Conservation (phyloP, 2,797 vertebrate species). For the Vipera latastei region DNA sequence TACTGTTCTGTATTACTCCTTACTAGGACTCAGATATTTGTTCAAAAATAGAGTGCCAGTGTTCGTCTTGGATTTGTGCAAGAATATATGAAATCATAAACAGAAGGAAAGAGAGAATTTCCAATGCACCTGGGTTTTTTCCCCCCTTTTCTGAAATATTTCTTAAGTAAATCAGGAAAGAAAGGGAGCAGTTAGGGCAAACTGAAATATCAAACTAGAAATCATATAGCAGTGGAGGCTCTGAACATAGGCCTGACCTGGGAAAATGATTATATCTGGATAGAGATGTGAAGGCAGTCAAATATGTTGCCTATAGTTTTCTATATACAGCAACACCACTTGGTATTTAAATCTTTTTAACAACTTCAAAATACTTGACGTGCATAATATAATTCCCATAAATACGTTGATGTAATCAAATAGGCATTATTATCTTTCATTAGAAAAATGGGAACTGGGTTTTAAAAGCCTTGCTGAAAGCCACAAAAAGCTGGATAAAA, state of each 20-base stretch:
- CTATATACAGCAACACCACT: conserved; percentile 13
- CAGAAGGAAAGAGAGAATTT: not conserved
- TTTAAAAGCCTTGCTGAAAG: not conserved
- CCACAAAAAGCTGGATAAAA: not conserved
- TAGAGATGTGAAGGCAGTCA: not conserved
- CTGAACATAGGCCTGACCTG: not conserved
- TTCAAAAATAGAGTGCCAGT: too few relatives aligned
- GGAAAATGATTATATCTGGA: not conserved
- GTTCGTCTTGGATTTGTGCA: not conserved
- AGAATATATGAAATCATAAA: not conserved
- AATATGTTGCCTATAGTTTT: conserved; percentile 1
- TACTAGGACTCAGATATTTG: not conserved
- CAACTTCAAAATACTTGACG: conserved; percentile 30
- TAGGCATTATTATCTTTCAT: not conserved
- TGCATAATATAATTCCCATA: not conserved
- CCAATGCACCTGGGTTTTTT: not conserved
- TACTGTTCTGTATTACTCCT: too few relatives aligned
- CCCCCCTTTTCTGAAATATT: not conserved
- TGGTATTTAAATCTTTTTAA: conserved; percentile 28
- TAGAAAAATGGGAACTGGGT: conserved; percentile 15
- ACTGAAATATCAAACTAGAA: not conserved
- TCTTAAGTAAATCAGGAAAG: not conserved
- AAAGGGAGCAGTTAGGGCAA: not conserved
- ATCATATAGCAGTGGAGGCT: not conserved
- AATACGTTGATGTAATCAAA: conserved; percentile 19